Evolutionary conservation across 2,113 vertebrate species (phyloP).

Genomic region (Pardalotus punctatus): DNA sequence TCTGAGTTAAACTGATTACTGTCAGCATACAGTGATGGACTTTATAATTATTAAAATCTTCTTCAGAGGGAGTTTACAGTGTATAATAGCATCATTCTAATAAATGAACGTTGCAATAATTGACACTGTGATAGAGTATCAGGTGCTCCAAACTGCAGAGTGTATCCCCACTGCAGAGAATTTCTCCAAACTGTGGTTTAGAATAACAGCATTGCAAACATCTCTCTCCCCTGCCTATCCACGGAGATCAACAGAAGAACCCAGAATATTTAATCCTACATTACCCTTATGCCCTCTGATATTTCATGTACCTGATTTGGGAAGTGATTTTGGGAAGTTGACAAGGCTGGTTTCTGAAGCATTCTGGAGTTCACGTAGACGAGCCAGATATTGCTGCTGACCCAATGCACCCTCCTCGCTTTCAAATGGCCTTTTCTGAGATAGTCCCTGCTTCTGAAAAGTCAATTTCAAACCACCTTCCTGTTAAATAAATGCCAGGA

Average conservation of each 20-base stretch:
- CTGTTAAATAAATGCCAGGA: slow-evolving; percentile 77
- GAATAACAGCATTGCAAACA: neutral
- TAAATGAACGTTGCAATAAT: neutral
- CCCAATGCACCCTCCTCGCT: slow-evolving; percentile 83
- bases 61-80: neutral
- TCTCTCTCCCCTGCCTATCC: neutral
- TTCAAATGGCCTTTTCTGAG: slow-evolving; percentile 90
- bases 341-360: slow-evolving; percentile 89
- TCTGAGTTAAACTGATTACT: neutral
- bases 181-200: neutral
- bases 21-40: neutral
- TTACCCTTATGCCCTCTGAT: neutral
- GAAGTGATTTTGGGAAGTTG: slow-evolving; percentile 85
- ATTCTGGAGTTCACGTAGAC: slow-evolving; percentile 90
- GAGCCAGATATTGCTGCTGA: slow-evolving; percentile 93
- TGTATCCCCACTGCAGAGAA: neutral
- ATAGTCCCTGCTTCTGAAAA: slow-evolving; percentile 96
- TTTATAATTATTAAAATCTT: neutral
- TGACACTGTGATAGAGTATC: neutral
- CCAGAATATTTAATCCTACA: neutral
- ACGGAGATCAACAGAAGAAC: neutral
- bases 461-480: slow-evolving; percentile 98
- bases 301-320: slow-evolving; percentile 74
- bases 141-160: neutral
- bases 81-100: neutral